Conservation (phyloP, 1,140 invertebrate species). For the Caerostris extrusa region DNA sequence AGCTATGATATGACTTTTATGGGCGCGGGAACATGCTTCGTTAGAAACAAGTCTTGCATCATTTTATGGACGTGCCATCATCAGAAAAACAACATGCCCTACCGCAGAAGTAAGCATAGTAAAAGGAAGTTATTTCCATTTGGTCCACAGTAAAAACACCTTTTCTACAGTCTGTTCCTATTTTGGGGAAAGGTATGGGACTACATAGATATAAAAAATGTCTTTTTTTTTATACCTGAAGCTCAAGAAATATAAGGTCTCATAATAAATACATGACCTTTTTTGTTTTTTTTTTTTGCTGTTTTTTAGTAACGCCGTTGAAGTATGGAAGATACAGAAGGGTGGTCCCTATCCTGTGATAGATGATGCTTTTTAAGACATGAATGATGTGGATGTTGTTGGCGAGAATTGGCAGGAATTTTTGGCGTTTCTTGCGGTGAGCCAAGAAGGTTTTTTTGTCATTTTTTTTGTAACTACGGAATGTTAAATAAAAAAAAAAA, state of each 20-base stretch:
- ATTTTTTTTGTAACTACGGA: not conserved
- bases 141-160: not conserved
- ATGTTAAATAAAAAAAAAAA: not conserved
- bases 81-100: not conserved
- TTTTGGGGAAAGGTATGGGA: not conserved
- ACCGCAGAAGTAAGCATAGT: not conserved
- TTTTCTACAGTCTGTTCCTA: not conserved
- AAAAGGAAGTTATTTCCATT: constrained; percentile 29
- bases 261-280: not conserved
- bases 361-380: constrained; percentile 22
- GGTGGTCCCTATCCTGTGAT: constrained; percentile 14
- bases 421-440: not conserved
- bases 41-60: not conserved
- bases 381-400: constrained; percentile 30
- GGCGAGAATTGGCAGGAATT: constrained; percentile 35
- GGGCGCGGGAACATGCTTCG: no score
- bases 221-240: not conserved
- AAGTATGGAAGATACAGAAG: constrained; percentile 11
- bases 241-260: not conserved
- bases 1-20: no score
- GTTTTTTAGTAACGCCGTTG: not conserved
- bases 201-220: not conserved
- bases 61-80: not conserved
- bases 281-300: not conserved
- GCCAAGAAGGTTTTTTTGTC: not conserved